Base-by-base conservation (phyloP, 2,113 vertebrate genomes). In the Carollia perspicillata region DNA sequence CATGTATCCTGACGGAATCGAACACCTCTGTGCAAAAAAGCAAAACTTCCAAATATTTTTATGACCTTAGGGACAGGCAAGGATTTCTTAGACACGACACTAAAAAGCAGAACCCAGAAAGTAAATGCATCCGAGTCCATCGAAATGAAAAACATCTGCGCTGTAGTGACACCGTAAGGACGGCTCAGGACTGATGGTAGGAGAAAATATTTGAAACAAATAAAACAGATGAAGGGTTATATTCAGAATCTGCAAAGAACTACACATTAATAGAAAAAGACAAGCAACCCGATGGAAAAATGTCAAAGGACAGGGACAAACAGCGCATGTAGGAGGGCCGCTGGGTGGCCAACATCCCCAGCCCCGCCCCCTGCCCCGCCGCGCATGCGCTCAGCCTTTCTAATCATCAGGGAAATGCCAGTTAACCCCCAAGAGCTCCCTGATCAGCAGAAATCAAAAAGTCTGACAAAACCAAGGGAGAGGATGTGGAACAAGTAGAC, bases 181-280 rank as follows among this genome's bases (percentile, higher is more conserved):
- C n/a, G 20, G 40, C 83, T 35, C 79, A 87, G 79, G 55, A 77
- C 55, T 11, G 35, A 35, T 18, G 66, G 83, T 84, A 74, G 44
- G 58, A 90, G 63, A 74, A 33, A 60, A 79, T 77, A 65, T 71
- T 75, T 88, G 51, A 42, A 88, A 60, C 18, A 49, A 55, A 63
- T 87, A 49, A 92, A 92, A 60, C 35, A 69, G 40, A 65, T 42
- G 30, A 69, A 93, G n/a, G 26, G 37, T 74, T 65, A 35, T n/a
- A 66, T 77, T 92, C 33, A 65, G 84, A 93, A 72, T 60, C 42
- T 30, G 66, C 65, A 87, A 84, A 66, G 58, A 94, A 84, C 44
- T 5, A 28, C 51, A 69, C 20, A 33, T 66, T 78, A 42, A 20
- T 26, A 40, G 84, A n/a, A 90, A 71, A 90, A 72, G 63, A 42